Evolutionary conservation across 2,113 vertebrate species (phyloP).

Genomic region (Propithecus coquereli): DNA sequence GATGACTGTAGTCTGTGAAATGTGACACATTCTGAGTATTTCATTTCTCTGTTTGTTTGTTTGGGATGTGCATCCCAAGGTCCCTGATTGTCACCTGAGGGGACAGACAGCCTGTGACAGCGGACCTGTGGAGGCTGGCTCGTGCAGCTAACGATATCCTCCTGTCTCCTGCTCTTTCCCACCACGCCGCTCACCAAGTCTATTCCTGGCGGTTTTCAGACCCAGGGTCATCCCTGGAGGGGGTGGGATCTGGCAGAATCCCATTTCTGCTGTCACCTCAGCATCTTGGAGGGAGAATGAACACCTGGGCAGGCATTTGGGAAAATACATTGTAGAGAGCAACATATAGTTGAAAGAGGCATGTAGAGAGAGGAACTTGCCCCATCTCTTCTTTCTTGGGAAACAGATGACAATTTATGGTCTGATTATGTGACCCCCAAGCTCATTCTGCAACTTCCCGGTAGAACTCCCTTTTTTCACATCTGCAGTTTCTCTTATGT

Average conservation of each 20-base stretch:
- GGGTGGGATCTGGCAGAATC: neutral
- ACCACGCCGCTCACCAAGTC: neutral
- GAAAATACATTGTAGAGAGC: neutral
- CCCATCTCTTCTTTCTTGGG: neutral
- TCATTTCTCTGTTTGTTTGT: neutral
- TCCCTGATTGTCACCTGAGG: neutral
- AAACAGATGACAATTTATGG: neutral
- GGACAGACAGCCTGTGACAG: neutral
- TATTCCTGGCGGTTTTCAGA: neutral
- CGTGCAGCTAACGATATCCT: neutral
- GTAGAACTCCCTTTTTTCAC: neutral
- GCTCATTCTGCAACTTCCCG: neutral
- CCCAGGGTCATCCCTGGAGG: neutral
- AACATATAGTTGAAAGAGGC: neutral
- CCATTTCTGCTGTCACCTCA: constrained; percentile 47
- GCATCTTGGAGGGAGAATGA: constrained; percentile 16
- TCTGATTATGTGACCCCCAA: neutral
- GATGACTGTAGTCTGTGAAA: neutral
- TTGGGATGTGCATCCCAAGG: neutral
- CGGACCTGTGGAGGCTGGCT: neutral
- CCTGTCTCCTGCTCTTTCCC: constrained; percentile 6
- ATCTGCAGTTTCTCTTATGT: neutral
- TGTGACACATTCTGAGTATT: neutral
- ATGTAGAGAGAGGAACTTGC: neutral
- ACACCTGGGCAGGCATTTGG: constrained; percentile 25